Percentiles rank a stretch among this genome's conserved stretches.
Conservation (phyloP, 1,140 invertebrate genomes). For the Acyrthosiphon pisum region DNA sequence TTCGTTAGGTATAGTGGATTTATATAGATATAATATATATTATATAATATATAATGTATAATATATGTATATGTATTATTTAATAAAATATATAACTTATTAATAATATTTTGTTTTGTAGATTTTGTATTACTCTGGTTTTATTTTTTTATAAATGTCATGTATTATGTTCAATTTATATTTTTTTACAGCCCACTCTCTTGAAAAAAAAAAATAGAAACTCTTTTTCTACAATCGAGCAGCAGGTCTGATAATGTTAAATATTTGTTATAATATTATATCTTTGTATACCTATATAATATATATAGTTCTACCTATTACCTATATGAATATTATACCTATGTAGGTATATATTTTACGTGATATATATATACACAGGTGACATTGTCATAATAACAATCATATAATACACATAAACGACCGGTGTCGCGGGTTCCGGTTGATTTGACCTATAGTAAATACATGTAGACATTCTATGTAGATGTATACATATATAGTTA, state of each 20-base stretch:
- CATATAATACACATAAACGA: not conserved
- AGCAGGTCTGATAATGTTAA: not conserved
- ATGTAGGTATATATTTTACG: not conserved
- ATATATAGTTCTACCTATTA: no score
- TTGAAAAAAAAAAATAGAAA: not conserved
- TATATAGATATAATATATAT: not conserved
- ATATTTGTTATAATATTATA: not conserved
- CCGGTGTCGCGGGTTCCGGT: slow-evolving; percentile 37
- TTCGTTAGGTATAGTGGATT: not conserved
- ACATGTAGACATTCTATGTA: not conserved
- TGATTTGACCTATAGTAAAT: slow-evolving; percentile 27
- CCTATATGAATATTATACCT: not conserved
- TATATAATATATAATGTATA: no score
- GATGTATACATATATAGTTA: not conserved
- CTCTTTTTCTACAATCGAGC: not conserved
- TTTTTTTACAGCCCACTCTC: no score
- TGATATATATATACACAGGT: not conserved
- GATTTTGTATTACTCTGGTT: no score
- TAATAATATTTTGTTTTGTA: no score
- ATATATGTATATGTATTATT: no score
- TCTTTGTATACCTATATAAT: not conserved
- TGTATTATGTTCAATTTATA: no score
- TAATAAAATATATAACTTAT: no score
- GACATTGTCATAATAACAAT: slow-evolving; percentile 1
- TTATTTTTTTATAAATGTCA: no score